Evolutionary conservation across 2,797 vertebrate genomes (phyloP).

Genomic region (Odontamblyopus lacepedii): DNA sequence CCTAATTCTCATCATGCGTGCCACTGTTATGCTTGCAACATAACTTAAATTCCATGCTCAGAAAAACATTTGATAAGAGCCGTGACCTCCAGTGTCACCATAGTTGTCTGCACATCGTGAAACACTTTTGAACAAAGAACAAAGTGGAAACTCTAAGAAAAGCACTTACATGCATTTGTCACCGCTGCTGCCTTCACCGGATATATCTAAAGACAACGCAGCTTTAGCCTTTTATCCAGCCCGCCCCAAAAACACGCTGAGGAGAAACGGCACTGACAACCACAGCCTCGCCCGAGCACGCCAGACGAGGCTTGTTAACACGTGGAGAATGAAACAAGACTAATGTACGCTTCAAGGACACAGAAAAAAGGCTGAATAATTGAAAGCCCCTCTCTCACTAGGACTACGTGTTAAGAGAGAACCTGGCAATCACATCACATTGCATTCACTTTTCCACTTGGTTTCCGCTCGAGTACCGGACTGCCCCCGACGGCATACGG

Average conservation of each 20-base stretch:
- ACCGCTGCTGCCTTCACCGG: constrained; percentile 41
- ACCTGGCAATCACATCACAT: constrained; percentile 67
- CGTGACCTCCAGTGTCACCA: constrained; percentile 30
- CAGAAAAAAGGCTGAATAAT: constrained; percentile 74
- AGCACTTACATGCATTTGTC: constrained; percentile 49
- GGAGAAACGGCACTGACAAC: constrained; percentile 69
- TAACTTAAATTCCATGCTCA: neutral
- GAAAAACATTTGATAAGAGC: constrained; percentile 23
- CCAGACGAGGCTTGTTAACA: constrained; percentile 73
- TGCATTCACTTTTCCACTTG: constrained; percentile 66
- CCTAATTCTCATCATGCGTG: neutral
- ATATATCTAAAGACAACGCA: constrained; percentile 45
- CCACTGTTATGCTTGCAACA: neutral
- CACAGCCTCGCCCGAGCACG: constrained; percentile 56
- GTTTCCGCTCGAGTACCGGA: constrained; percentile 55
- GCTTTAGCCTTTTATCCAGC: constrained; percentile 38
- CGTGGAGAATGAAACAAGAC: constrained; percentile 59
- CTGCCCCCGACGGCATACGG: constrained; percentile 42
- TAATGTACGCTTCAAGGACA: constrained; percentile 73
- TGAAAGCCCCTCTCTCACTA: constrained; percentile 63
- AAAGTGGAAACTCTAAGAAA: constrained; percentile 6
- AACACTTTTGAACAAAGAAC: constrained; percentile 20
- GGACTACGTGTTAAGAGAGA: constrained; percentile 66
- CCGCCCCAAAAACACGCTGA: constrained; percentile 49
- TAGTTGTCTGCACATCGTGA: constrained; percentile 32